Evolutionary conservation across 2,113 vertebrate genomes (phyloP), one percentile per base, ranked within the genome.

Genomic region (Albula glossodonta): DNA sequence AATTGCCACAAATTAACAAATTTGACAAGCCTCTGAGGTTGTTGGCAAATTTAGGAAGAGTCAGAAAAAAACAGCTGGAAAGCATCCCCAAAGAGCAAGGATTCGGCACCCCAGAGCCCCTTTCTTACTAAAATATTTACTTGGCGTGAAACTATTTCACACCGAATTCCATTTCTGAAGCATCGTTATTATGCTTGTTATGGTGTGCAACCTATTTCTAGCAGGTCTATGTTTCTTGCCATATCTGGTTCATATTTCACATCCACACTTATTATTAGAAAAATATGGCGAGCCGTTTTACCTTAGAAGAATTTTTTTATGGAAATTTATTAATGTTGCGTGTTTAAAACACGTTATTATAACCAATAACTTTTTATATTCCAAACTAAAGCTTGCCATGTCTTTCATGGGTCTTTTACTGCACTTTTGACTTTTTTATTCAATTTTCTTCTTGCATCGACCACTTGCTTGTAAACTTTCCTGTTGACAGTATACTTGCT

Each of bases 401-500:
- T 83, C 70, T 87, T 86, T 85, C 85, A 88, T 89, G 86, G 84
- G 89, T 48, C 25, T 52, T 88, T 87, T 88, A 89, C 82, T 85
- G 77, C 70, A 57, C 81, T 87, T 79, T 91, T 91, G 5, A 13
- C 41, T 84, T 88, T 12, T 87, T 88, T 81, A 88, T 89, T 88
- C 81, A 78, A 80, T 86, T 57, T 60, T 85, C 86, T 83, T 82
- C 83, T 79, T 11, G 25, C 83, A 81, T 88, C 88, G 88, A 86
- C 83, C 88, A 89, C 86, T 86, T 87, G 85, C 86, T 90, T 82
- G 83, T 91, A 89, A 86, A 51, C 86, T 81, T 19, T 19, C 85
- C 80, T 83, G 80, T 84, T 88, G 89, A 87, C 87, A 85, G 66
- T 25, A 52, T 25, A 83, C 60, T 83, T 41, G 17, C 51, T 41